Percentiles rank a stretch among this genome's conserved stretches.
Conservation (phyloP, 2,797 vertebrate genomes). For the Salmo trutta region DNA sequence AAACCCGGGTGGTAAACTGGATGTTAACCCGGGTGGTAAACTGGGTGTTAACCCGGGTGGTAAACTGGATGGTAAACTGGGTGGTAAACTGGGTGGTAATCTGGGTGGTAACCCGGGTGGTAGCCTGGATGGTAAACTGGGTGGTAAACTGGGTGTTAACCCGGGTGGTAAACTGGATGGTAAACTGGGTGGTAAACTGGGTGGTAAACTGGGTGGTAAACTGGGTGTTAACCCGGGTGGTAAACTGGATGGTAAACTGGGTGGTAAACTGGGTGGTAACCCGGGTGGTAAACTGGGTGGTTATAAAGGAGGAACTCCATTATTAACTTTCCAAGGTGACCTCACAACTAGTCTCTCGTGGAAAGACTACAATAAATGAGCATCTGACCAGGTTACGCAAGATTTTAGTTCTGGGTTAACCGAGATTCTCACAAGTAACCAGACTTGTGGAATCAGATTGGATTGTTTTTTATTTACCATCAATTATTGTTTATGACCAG, state of each 20-base stretch:
- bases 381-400: neutral
- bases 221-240: too few relatives aligned
- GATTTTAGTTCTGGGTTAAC: neutral
- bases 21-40: rapidly evolving
- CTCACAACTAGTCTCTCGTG: neutral
- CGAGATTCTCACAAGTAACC: neutral
- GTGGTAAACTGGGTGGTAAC: too few relatives aligned
- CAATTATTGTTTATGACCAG: neutral
- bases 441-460: neutral
- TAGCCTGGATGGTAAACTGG: too few relatives aligned
- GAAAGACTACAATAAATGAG: neutral
- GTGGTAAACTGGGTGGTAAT: too few relatives aligned
- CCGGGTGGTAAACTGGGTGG: neutral
- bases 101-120: rapidly evolving
- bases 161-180: too few relatives aligned
- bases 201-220: too few relatives aligned
- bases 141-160: too few relatives aligned
- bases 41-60: too few relatives aligned
- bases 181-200: too few relatives aligned
- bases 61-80: too few relatives aligned
- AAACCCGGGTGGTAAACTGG: too few relatives aligned
- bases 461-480: neutral
- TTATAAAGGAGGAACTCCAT: neutral
- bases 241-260: too few relatives aligned
- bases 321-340: neutral